Evolutionary conservation across 2,888 invertebrate species (phyloP).

Genomic region (Mythimna pallens): DNA sequence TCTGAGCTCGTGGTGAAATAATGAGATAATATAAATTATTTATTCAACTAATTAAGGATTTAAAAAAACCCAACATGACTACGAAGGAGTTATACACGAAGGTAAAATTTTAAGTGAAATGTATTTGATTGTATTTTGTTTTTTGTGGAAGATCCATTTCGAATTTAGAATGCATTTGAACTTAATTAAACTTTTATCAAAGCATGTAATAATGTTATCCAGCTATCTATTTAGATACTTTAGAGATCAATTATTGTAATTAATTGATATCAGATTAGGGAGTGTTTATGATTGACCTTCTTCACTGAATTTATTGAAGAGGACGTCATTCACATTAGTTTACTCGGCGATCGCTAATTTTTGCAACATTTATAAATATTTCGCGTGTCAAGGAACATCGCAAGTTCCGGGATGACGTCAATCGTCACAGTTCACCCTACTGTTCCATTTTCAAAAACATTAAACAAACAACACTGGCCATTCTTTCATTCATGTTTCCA

Average conservation of each 20-base stretch:
- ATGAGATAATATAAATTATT: constrained; percentile 67
- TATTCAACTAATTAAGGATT: constrained; percentile 60
- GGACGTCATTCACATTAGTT: constrained; percentile 57
- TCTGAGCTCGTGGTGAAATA: constrained; percentile 83
- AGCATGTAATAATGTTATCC: background rate
- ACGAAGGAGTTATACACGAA: constrained; percentile 89
- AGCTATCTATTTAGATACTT: background rate
- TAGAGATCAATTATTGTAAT: background rate
- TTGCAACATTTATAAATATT: constrained; percentile 46
- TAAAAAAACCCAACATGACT: constrained; percentile 82
- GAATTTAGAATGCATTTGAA: constrained; percentile 59
- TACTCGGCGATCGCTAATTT: constrained; percentile 46
- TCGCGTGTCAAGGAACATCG: constrained; percentile 46
- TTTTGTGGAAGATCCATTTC: constrained; percentile 58
- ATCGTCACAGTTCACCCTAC: constrained; percentile 20
- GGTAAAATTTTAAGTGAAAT: constrained; percentile 76
- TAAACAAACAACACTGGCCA: constrained; percentile 42
- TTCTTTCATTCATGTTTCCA: constrained; percentile 29
- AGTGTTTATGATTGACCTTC: constrained; percentile 65
- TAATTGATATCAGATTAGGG: constrained; percentile 28
- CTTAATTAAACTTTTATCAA: constrained; percentile 35
- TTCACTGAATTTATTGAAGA: constrained; percentile 45
- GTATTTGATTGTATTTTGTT: constrained; percentile 59
- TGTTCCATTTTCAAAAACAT: constrained; percentile 56
- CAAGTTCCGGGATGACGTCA: constrained; percentile 64